Percentiles rank a stretch among this genome's conserved stretches.
These are phyloP conservation scores for Formica selysi DNA, from an alignment of 1,140 invertebrate species.

Conservation along the genomic window DNA sequence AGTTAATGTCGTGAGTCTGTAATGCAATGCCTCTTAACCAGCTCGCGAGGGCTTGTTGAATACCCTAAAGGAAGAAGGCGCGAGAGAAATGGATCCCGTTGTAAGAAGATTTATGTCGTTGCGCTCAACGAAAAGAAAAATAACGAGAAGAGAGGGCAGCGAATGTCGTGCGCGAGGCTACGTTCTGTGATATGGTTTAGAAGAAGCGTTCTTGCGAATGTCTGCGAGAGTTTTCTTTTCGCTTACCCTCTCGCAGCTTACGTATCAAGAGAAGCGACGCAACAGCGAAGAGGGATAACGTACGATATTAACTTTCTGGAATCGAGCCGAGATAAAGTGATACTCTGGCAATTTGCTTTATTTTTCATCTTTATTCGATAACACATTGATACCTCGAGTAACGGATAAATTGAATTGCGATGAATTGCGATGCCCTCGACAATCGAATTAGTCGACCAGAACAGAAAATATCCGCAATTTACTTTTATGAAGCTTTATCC, in stretches of 20 bases:
- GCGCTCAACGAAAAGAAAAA: conserved; percentile 37
- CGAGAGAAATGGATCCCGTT: conserved; percentile 38
- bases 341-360: background rate
- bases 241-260: conserved; percentile 2
- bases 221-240: conserved; percentile 17
- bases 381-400: conserved; percentile 40
- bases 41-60: conserved; percentile 39
- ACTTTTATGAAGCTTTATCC: conserved; percentile 39
- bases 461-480: conserved; percentile 54
- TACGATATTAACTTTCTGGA: conserved; percentile 31
- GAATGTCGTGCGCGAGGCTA: conserved; percentile 33
- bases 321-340: conserved; percentile 18
- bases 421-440: background rate
- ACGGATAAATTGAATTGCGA: conserved; percentile 51
- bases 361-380: conserved; percentile 49
- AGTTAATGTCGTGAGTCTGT: background rate
- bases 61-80: conserved; percentile 9
- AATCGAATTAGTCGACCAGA: conserved; percentile 46
- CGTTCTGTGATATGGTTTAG: conserved; percentile 20
- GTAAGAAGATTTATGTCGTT: conserved; percentile 46
- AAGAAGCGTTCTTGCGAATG: conserved; percentile 21
- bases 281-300: conserved; percentile 25
- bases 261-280: conserved; percentile 22
- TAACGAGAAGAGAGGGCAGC: conserved; percentile 16
- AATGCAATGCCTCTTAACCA: conserved; percentile 46